Percentiles rank a stretch among this genome's conserved stretches.
Evolutionary conservation across 2,113 vertebrate species (phyloP).

Genomic region (Pituophis catenifer): DNA sequence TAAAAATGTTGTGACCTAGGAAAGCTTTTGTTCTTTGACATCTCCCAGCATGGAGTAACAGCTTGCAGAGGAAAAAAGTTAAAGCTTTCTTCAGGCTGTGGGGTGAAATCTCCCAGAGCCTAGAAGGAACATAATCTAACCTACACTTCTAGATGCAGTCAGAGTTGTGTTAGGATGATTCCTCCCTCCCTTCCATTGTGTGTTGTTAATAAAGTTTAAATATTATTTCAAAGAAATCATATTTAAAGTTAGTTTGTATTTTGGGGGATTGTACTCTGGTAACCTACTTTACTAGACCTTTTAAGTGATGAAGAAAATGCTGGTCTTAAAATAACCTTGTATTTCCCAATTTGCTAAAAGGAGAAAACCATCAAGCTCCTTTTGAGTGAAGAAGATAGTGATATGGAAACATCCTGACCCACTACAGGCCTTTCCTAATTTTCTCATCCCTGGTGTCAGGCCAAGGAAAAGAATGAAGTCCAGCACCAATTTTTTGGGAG

Average conservation of each 20-base stretch:
- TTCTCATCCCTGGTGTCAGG: neutral
- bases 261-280: neutral
- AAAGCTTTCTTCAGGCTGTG: neutral
- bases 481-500: neutral
- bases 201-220: neutral
- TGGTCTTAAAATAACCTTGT: neutral
- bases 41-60: neutral
- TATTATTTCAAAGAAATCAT: neutral
- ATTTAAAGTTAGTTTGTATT: neutral
- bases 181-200: neutral
- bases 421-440: neutral
- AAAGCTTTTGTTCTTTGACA: neutral
- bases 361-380: neutral
- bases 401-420: neutral
- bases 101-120: neutral
- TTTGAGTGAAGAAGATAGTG: neutral
- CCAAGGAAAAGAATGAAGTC: neutral
- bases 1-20: neutral
- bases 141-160: neutral
- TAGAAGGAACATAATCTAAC: neutral
- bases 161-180: neutral
- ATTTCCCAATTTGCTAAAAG: neutral
- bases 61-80: neutral
- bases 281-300: neutral
- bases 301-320: neutral